These are phyloP conservation scores for Acleris sparsana DNA, from an alignment of 2,888 invertebrate genomes.

Conservation along the genomic window DNA sequence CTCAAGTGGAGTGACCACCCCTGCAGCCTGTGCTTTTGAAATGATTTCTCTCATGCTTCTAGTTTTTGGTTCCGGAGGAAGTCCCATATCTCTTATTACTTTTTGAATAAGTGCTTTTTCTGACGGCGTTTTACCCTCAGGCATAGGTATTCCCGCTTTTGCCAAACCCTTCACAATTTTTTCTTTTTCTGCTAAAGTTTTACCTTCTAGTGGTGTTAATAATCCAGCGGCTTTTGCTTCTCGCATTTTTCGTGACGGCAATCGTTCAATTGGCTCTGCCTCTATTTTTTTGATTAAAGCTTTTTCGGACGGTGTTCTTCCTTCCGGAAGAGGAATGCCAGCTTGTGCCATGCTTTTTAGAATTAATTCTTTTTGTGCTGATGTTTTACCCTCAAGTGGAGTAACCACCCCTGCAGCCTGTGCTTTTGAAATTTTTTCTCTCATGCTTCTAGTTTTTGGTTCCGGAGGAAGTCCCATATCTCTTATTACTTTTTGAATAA, in stretches of 20 bases:
- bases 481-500: not conserved
- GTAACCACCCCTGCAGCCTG: conserved; percentile 43
- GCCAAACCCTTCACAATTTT: not conserved
- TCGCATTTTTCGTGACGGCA: not conserved
- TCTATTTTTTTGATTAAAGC: not conserved
- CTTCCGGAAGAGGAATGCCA: not conserved
- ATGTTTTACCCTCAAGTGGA: conserved; percentile 46
- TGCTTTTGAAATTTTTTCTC: not conserved
- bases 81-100: not conserved
- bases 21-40: conserved; percentile 38
- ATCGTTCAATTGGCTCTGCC: not conserved
- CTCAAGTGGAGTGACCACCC: conserved; percentile 46
- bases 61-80: not conserved
- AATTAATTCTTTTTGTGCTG: not conserved
- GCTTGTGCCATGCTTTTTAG: conserved; percentile 37
- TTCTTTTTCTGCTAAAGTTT: not conserved
- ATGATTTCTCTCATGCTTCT: not conserved
- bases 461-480: not conserved
- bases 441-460: not conserved
- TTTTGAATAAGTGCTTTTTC: too few species aligned
- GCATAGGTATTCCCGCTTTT: too few species aligned
- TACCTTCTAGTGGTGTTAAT: too few species aligned
- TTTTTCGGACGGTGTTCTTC: not conserved
- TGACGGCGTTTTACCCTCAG: too few species aligned
- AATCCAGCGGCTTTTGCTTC: not conserved